Base-by-base conservation (phyloP, 2,113 vertebrate genomes). In the Prolemur simus region DNA sequence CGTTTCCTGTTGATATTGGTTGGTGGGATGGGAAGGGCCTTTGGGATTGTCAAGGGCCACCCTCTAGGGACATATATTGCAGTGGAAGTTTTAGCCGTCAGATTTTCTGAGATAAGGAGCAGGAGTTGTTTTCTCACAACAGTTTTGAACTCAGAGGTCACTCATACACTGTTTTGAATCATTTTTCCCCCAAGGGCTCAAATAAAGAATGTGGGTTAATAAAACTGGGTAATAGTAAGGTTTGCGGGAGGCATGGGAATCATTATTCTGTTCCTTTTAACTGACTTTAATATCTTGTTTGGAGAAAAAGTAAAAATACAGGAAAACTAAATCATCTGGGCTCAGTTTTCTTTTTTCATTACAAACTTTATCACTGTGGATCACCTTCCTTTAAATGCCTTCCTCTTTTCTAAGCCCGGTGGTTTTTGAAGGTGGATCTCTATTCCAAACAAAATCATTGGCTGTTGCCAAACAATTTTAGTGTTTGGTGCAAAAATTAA, bases 251-350 rank as follows among this genome's bases (percentile, higher is more conserved):
- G 63, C n/a, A 8, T 0, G 32, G 66, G 66, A 74, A 64, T 85
- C 68, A 60, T 89, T 92, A 58, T 77, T 92, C 60, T 86, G n/a
- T 89, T 82, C 12, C 78, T 92, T 95, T 97, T 97, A 97, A 87
- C 54, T 78, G 54, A 91, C 32, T 89, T 97, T 97, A 91, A 80
- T 96, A 96, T 88, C 34, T 32, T 86, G 39, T 96, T 91, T 96
- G 92, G 76, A 77, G 73, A 94, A 45, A 94, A 86, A 90, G 66
- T 58, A 87, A 93, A 96, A 97, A 88, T 91, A 96, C 8, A 93
- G 12, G 60, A 86, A 96, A 91, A 83, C 39, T 23, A 73, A 76
- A 2, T n/a, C 12, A 71, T 63, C 27, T 45, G n/a, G 18, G 29
- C 47, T 83, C 20, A 52, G 21, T 95, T 23, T 78, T 85, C 34